Base-by-base conservation (phyloP, 2,113 vertebrate species). In the Proterorhinus semilunaris region DNA sequence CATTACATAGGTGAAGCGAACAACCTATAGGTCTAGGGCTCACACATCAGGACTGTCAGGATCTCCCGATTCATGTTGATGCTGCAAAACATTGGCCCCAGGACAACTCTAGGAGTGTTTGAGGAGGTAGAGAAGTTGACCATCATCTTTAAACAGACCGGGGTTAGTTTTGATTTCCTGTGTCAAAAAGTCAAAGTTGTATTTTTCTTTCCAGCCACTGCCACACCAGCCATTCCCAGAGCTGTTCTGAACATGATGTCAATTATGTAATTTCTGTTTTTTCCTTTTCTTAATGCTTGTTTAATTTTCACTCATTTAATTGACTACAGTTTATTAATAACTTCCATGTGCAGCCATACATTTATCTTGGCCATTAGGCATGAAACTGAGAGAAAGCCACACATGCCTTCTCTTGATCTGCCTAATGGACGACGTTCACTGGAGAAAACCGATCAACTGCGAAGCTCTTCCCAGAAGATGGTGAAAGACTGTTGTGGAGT, bases 1-100 rank as follows among this genome's bases (percentile, higher is more conserved):
- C 91, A 91, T 15, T 82, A 91, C 88, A 88, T 77, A 90, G 91
- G 89, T 93, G 91, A 95, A 90, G 93, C 94, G 94, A 95, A 94
- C 90, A 93, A 93, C 92, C 94, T 93, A 92, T 87, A 95, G 94
- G 21, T 21, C 21, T 21, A 75, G 74, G 65, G 47, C 68, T 52
- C 58, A 54, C 46, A 63, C 49, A 17, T 45, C 12, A 21, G 12
- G 27, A 73, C 70, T 46, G 46, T 62, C 58, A 47, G 74, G 48
- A 46, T 45, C 36, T 68, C 61, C 68, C 67, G 63, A 52, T 66
- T 74, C 75, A 72, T 78, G 69, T 65, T 52, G 76, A 71, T 64
- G 68, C 66, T 72, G 2, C 49, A 68, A 21, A 42, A 15, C 47
- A 59, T 71, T 53, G 63, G 78, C 65, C 67, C 59, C 53, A 47